Conservation (phyloP, 2,113 vertebrate species). For the Lichenostomus cassidix region DNA sequence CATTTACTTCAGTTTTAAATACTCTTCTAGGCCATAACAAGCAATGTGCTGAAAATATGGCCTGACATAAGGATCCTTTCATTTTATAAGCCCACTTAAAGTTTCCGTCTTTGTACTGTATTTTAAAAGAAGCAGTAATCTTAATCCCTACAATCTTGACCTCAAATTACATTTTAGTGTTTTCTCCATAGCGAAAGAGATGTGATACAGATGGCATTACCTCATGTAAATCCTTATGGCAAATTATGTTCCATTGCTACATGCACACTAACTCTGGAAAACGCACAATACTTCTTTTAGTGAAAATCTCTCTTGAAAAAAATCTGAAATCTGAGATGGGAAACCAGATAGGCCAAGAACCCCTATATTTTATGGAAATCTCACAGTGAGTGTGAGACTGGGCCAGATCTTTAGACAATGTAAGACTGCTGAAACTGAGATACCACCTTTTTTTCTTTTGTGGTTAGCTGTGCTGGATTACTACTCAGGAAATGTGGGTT, state of each 20-base stretch:
- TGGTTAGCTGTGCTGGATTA: not conserved
- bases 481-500: not conserved
- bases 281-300: not conserved
- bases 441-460: not conserved
- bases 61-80: conserved; percentile 7
- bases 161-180: not conserved
- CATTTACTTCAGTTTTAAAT: not conserved
- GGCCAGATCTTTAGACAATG: not conserved
- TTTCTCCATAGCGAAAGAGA: not conserved
- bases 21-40: not conserved
- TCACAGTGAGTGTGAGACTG: not conserved
- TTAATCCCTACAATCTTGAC: conserved; percentile 25
- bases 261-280: not conserved
- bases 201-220: conserved; percentile 36
- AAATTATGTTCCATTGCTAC: not conserved
- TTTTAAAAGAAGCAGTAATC: conserved; percentile 27
- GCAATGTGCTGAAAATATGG: conserved; percentile 16
- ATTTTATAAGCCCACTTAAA: conserved; percentile 43
- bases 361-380: not conserved
- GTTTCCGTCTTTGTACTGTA: not conserved
- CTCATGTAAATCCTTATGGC: conserved; percentile 21
- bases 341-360: not conserved
- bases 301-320: not conserved
- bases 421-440: not conserved
- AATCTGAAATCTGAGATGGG: not conserved